Evolutionary conservation across 1,140 invertebrate genomes (phyloP).

Genomic region (Bombus fervidus): DNA sequence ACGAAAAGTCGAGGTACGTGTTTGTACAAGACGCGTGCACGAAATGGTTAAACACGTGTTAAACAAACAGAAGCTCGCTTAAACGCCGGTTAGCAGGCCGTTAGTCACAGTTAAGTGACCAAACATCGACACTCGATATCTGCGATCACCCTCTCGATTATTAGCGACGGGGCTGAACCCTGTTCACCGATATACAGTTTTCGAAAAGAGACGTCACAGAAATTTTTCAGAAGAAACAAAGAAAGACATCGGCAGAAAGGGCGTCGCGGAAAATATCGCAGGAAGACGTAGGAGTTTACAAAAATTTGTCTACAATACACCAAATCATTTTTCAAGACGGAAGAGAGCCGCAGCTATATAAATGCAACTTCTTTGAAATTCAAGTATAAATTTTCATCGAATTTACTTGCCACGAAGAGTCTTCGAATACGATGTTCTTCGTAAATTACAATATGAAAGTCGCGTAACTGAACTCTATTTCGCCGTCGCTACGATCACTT

Average conservation of each 20-base stretch:
- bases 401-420: too few species aligned
- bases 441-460: neutral
- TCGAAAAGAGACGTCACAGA: neutral
- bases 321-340: too few species aligned
- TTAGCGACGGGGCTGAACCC: constrained; percentile 4
- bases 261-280: too few species aligned
- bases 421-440: too few species aligned
- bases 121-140: constrained; percentile 63
- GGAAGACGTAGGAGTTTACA: too few species aligned
- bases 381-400: too few species aligned
- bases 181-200: neutral
- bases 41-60: constrained; percentile 63
- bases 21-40: constrained; percentile 62
- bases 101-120: constrained; percentile 62
- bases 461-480: neutral
- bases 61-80: constrained; percentile 60
- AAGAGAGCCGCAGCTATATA: too few species aligned
- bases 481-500: neutral
- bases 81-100: constrained; percentile 60
- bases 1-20: constrained; percentile 52
- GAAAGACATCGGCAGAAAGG: too few species aligned
- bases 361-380: too few species aligned
- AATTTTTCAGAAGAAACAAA: neutral
- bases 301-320: rapidly evolving
- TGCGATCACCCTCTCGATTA: constrained; percentile 39